Percentiles rank a stretch among this genome's conserved stretches.
phyloP scores from a whole-genome alignment of 2,888 invertebrate species.

The Dorcus hopei region DNA sequence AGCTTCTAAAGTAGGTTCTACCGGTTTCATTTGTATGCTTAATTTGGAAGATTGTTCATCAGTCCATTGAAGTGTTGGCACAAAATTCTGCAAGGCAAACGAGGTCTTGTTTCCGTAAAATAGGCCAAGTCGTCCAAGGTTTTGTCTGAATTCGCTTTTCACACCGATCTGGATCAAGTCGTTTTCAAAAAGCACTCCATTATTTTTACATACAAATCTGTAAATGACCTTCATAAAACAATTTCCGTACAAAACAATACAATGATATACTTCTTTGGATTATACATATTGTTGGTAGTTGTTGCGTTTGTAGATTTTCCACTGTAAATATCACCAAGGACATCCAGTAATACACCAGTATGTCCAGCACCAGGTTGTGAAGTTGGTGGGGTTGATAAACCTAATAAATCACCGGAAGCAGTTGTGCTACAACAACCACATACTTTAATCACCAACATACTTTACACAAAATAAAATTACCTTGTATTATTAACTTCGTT shows the following conservation, averaged over 20 bases:
- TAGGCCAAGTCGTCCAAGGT: conserved; percentile 90
- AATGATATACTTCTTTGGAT: conserved; percentile 73
- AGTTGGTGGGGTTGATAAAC: conserved; percentile 84
- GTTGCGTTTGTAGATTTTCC: conserved; percentile 58
- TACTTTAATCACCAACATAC: background rate
- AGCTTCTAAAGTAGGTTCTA: conserved; percentile 89
- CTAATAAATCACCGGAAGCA: conserved; percentile 76
- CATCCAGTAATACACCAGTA: conserved; percentile 82
- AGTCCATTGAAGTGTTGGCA: conserved; percentile 68
- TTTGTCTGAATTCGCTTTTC: conserved; percentile 95
- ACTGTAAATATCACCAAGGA: conserved; percentile 84
- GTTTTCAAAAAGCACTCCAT: conserved; percentile 97
- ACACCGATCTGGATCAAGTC: conserved; percentile 97
- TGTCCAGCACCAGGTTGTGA: conserved; percentile 62
- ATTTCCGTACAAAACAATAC: background rate
- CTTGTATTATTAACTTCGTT: conserved; percentile 51
- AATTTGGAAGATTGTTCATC: conserved; percentile 76
- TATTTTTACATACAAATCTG: conserved; percentile 92
- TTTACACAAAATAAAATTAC: conserved; percentile 19
- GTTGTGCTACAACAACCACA: conserved; percentile 21
- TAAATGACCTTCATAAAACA: conserved; percentile 24
- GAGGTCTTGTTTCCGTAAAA: conserved; percentile 99
- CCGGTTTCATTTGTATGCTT: conserved; percentile 90
- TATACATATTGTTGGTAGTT: conserved; percentile 66
- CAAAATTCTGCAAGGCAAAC: conserved; percentile 67